Percentiles rank a stretch among this genome's conserved stretches.
These are phyloP conservation scores for Drosophila antonietae DNA, from an alignment of 2,888 invertebrate species.

Conservation along the genomic window DNA sequence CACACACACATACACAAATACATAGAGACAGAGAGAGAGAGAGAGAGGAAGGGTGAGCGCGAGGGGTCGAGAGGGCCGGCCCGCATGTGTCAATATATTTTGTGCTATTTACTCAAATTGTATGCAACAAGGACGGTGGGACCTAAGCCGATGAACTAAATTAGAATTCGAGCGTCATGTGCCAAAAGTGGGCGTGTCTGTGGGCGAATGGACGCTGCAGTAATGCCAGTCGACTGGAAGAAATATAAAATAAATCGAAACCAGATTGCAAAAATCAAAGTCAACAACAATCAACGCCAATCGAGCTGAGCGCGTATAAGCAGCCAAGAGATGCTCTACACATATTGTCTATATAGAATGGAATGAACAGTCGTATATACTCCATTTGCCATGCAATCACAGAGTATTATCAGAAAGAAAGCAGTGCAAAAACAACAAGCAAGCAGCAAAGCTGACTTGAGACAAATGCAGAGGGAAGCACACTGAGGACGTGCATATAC, in stretches of 20 bases:
- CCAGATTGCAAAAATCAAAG: slow-evolving; percentile 76
- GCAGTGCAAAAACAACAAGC: slow-evolving; percentile 7
- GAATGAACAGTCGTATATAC: neutral
- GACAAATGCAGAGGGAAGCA: slow-evolving; percentile 11
- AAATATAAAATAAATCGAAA: slow-evolving; percentile 76
- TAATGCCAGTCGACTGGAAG: slow-evolving; percentile 73
- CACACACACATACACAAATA: slow-evolving; percentile 23
- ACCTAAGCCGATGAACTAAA: slow-evolving; percentile 70
- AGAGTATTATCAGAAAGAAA: slow-evolving; percentile 8
- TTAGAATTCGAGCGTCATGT: slow-evolving; percentile 57
- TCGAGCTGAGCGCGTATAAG: slow-evolving; percentile 18
- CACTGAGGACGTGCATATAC: neutral
- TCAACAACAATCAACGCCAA: slow-evolving; percentile 69
- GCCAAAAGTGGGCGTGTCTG: slow-evolving; percentile 21
- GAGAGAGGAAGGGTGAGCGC: neutral
- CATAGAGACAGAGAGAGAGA: neutral
- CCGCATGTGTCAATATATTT: slow-evolving; percentile 74
- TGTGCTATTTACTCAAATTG: slow-evolving; percentile 70
- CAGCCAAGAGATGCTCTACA: neutral
- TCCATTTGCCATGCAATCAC: neutral
- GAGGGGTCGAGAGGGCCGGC: slow-evolving; percentile 14
- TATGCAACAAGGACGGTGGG: slow-evolving; percentile 39
- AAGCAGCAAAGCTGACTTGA: slow-evolving; percentile 19
- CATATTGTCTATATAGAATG: neutral
- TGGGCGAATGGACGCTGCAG: slow-evolving; percentile 44